Evolutionary conservation across 2,113 vertebrate genomes (phyloP), one percentile per base, ranked within the genome.

Genomic region (Datnioides undecimradiatus): DNA sequence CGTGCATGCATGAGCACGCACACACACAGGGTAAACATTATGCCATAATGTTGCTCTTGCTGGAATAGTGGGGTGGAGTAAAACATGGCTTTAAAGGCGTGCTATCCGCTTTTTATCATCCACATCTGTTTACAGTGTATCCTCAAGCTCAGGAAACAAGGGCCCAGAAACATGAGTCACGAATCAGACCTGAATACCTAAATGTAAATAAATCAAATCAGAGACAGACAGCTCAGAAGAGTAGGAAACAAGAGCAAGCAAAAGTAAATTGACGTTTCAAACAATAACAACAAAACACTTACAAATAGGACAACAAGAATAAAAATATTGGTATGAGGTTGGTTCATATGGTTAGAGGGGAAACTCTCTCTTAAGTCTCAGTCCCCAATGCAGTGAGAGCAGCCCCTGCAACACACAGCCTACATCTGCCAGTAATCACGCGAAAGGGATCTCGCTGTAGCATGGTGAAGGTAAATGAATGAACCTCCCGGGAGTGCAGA

Each of bases 401-500:
- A 21, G 46, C 36, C 17, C 36, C 17, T 64, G 25, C 58, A 69
- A n/a, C 72, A 66, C 51, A 57, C 52, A 27, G 45, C 36, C 76
- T 14, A 64, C 87, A 87, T 90, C 80, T 89, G 83, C 70, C 73
- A 76, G 71, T 81, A 82, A 87, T 91, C 82, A 66, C 0, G 31
- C 66, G 73, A 10, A 68, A 79, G 68, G 65, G 51, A 71, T 76
- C 70, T 84, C 34, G n/a, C 64, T 78, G 55, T 43, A 73, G 54
- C 73, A 49, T 33, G 41, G 13, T 54, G 70, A 73, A 88, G 87
- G 84, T 88, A 81, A 91, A 87, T 79, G 80, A 82, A 80, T 59
- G 62, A 87, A 79, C 54, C 79, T 68, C 72, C 55, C 16, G 7
- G 63, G 73, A 84, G 40, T 19, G 43, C 54, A 78, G 63, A 91